Evolutionary conservation across 1,140 invertebrate genomes (phyloP), one percentile per base, ranked within the genome.

Genomic region (Cyphomyrmex costatus): DNA sequence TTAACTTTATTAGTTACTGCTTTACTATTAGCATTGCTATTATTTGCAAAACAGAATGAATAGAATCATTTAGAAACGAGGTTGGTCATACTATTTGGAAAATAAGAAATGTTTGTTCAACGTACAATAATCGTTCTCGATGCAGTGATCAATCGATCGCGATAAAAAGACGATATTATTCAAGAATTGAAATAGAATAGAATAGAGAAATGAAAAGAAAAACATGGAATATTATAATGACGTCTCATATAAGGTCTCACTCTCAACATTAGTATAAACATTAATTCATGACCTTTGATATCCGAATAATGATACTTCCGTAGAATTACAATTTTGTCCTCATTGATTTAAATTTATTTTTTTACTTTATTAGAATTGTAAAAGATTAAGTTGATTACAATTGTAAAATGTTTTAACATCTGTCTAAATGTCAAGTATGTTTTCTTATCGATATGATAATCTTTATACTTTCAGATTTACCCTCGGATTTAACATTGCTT

Each of bases 31-130:
- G 24, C n/a, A 33, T 66, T 21, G 36, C 74, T 63, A 42, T 78
- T 49, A 60, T 83, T 73, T 83, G 5, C 42, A 46, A 74, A 74
- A 27, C 24, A 74, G 27, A 49, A 42, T 53, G 46, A 42, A 49
- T 24, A 83, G 53, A 73, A 8, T n/a, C 24, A 74, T 61, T 19
- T 42, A 49, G 24, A 74, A 83, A 60, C 19, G 21, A 33, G 12
- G 27, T 61, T 46, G 21, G 24, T 53, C 53, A 36, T 86, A n/a
- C 80, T 91, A 77, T 92, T 92, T 90, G 60, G 10, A 85, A 92
- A 91, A 92, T 89, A 83, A 60, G 42, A 83, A 8, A 49, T 46
- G 79, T 83, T 82, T 82, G 83, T 83, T 33, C 56, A 60, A 30
- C 56, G 78, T 24, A 63, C 24, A 6, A 63, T 88, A 80, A 90